Base-by-base conservation (phyloP, 1,140 invertebrate species). In the Drosophila teissieri region DNA sequence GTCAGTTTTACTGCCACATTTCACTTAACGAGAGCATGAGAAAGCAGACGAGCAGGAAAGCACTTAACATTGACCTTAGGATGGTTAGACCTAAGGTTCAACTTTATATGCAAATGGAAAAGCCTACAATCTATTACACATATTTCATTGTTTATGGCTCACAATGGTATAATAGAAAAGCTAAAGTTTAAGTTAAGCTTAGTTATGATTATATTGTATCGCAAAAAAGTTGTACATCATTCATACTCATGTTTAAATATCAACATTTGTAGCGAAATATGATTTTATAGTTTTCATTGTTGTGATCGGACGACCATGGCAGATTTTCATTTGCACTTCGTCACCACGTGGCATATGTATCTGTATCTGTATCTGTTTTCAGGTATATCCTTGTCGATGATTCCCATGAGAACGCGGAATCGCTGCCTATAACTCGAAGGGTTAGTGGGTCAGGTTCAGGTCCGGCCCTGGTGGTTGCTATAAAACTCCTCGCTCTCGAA, bases 391-490 rank as follows among this genome's bases (percentile, higher is more conserved):
- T 6, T 10, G 15, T 4, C 8, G 11, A 36, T 44, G 11, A 36
- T 44, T 63, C 24, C 46, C 44, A 36, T 17, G 27, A 14, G 4
- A 31, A 34, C 64, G 27, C 42, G 58, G 31, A 52, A 68, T 52
- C 15, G 19, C 34, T 65, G 54, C 34, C 54, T 44, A 10, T 40
- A 11, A 27, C n/a, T 15, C 8, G 17, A 15, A 37, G 46, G 64
- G 64, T 68, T 68, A 68, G 64, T 68, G 64, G 64, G 64, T 65
- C 64, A 68, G 60, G 46, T 68, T 65, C 64, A 68, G 60, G 46
- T 65, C 64, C 64, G 61, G 22, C 46, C 56, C 62, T 61, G 61
- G 19, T 51, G 6, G 8, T 51, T 15, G 48, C 31, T 7, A 31
- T 31, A 31, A 8, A 31, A 31, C 31, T 31, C 31, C 31, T 31